Conservation (phyloP, 2,888 invertebrate genomes). For the Thymelicus acteon region DNA sequence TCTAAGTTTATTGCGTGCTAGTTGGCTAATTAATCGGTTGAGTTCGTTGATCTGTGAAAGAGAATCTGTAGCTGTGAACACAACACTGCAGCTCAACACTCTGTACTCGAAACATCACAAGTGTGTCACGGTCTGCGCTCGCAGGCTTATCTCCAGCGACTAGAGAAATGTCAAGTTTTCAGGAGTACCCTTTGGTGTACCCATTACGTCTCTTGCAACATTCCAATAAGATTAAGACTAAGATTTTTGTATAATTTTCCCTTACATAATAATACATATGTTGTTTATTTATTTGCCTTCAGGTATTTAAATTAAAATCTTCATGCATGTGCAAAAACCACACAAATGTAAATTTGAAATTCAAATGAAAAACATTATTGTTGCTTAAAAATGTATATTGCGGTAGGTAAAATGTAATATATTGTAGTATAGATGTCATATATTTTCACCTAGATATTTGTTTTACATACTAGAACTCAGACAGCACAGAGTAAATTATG, state of each 20-base stretch:
- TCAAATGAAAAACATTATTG: neutral
- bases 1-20: constrained; percentile 4
- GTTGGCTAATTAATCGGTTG: neutral
- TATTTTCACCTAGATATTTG: too few relatives aligned
- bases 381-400: too few relatives aligned
- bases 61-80: neutral
- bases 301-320: neutral
- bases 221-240: neutral
- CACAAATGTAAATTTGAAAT: neutral
- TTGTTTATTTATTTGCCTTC: too few relatives aligned
- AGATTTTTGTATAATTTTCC: too few relatives aligned
- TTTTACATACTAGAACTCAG: too few relatives aligned
- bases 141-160: constrained; percentile 12
- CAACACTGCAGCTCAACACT: neutral
- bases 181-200: constrained; percentile 8
- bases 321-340: neutral
- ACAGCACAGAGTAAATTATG: too few relatives aligned
- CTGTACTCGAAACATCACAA: constrained; percentile 18
- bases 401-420: too few relatives aligned
- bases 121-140: constrained; percentile 28
- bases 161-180: constrained; percentile 12
- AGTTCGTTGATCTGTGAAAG: constrained; percentile 10
- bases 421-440: too few relatives aligned
- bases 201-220: constrained; percentile 10
- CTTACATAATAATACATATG: too few relatives aligned